Evolutionary conservation across 2,888 invertebrate genomes (phyloP).

Genomic region (Amblyteles armatorius): DNA sequence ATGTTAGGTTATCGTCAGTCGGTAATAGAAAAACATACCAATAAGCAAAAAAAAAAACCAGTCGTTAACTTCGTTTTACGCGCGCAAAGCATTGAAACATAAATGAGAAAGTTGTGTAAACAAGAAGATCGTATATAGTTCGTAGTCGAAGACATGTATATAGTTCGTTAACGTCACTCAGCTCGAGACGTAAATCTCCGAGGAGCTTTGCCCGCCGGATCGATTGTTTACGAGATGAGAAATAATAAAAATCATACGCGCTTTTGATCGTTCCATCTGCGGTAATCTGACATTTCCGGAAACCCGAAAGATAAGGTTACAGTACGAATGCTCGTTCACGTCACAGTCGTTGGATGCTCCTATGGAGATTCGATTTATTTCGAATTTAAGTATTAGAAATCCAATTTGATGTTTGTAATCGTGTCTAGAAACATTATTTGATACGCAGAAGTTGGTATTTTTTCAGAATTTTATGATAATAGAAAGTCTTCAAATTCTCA

Average conservation of each 20-base stretch:
- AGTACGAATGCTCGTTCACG: too few relatives aligned
- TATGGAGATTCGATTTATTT: too few relatives aligned
- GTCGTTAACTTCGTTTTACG: neutral
- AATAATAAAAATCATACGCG: neutral
- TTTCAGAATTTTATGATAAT: too few relatives aligned
- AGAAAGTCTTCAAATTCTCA: too few relatives aligned
- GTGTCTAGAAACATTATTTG: too few relatives aligned
- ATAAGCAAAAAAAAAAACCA: neutral
- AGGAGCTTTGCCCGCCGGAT: slow-evolving; percentile 6
- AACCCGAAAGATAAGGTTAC: neutral
- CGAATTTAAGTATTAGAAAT: too few relatives aligned
- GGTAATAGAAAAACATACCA: neutral
- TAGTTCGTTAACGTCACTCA: slow-evolving; percentile 25
- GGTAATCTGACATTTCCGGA: neutral
- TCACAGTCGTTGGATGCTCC: too few relatives aligned
- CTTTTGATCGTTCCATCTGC: neutral
- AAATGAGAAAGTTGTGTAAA: slow-evolving; percentile 17
- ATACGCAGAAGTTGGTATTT: too few relatives aligned
- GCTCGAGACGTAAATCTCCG: neutral
- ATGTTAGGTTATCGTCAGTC: neutral
- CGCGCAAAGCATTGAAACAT: neutral
- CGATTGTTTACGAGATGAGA: neutral
- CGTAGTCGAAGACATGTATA: neutral
- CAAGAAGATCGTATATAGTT: neutral
- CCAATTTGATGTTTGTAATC: too few relatives aligned